These are phyloP conservation scores for Antrozous pallidus DNA, from an alignment of 2,797 vertebrate genomes.

Conservation along the genomic window DNA sequence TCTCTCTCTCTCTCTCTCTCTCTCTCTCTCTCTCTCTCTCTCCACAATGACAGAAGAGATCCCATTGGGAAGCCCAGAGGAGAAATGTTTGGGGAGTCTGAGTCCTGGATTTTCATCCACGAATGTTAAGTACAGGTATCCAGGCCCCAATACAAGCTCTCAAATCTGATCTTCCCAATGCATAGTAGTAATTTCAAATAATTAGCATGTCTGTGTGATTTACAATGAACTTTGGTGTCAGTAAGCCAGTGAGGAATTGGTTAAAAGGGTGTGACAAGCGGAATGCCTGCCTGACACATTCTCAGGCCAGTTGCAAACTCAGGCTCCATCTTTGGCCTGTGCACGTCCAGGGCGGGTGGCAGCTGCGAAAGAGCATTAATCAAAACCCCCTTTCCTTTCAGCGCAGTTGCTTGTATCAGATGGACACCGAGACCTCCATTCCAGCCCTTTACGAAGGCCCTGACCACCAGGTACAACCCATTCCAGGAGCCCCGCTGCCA, in stretches of 20 bases:
- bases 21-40: no score
- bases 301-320: neutral
- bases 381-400: neutral
- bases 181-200: neutral
- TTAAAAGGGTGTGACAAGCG: neutral
- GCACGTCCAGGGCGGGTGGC: neutral
- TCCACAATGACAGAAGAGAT: neutral
- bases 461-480: slow-evolving; percentile 56
- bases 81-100: neutral
- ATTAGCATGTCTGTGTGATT: neutral
- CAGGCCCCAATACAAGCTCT: neutral
- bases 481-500: slow-evolving; percentile 17
- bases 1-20: no score
- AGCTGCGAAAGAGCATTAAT: slow-evolving; percentile 19
- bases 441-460: slow-evolving; percentile 50
- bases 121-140: neutral
- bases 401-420: slow-evolving; percentile 31
- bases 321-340: neutral
- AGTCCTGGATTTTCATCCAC: neutral
- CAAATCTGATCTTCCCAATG: neutral
- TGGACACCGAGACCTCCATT: neutral
- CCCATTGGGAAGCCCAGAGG: neutral
- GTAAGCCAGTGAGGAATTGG: neutral
- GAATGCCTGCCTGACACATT: neutral
- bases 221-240: neutral